Evolutionary conservation across 2,888 invertebrate genomes (phyloP).

Genomic region (Dorcus hopei): DNA sequence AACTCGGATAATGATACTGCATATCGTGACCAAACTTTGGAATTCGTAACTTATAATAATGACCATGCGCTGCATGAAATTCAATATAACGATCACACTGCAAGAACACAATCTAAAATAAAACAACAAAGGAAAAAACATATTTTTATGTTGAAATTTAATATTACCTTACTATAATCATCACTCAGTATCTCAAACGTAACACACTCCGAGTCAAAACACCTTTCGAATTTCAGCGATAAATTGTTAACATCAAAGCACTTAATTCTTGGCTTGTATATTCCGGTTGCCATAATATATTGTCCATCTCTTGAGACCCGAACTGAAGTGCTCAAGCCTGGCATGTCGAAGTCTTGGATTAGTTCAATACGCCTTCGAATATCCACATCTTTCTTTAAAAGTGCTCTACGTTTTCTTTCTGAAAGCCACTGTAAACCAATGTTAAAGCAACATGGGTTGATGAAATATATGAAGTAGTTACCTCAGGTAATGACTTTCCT

Average conservation of each 20-base stretch:
- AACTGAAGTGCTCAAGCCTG: conserved; percentile 83
- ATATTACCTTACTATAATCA: conserved; percentile 86
- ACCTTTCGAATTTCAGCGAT: conserved; percentile 95
- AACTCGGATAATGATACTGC: conserved; percentile 82
- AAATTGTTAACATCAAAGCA: conserved; percentile 96
- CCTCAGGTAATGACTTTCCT: conserved; percentile 95
- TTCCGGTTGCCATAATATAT: conserved; percentile 88
- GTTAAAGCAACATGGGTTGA: conserved; percentile 5
- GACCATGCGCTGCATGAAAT: conserved; percentile 91
- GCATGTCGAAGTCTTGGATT: conserved; percentile 99
- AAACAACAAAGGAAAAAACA: conserved; percentile 7
- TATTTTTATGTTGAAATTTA: not conserved
- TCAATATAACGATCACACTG: conserved; percentile 91
- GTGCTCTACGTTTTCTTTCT: conserved; percentile 74
- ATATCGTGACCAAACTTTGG: conserved; percentile 95
- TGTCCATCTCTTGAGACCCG: conserved; percentile 87
- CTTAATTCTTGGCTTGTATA: conserved; percentile 93
- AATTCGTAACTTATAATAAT: conserved; percentile 86
- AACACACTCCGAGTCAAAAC: conserved; percentile 95
- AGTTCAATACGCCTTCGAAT: conserved; percentile 88
- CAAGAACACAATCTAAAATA: conserved; percentile 75
- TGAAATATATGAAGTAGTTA: conserved; percentile 52
- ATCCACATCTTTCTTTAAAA: conserved; percentile 87
- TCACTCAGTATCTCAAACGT: conserved; percentile 90
- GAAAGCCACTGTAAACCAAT: conserved; percentile 71